A percentile compares a stretch with the other conserved stretches of the same genome.
Evolutionary conservation across 2,888 invertebrate species (phyloP).

Genomic region (Rhagonycha lutea): DNA sequence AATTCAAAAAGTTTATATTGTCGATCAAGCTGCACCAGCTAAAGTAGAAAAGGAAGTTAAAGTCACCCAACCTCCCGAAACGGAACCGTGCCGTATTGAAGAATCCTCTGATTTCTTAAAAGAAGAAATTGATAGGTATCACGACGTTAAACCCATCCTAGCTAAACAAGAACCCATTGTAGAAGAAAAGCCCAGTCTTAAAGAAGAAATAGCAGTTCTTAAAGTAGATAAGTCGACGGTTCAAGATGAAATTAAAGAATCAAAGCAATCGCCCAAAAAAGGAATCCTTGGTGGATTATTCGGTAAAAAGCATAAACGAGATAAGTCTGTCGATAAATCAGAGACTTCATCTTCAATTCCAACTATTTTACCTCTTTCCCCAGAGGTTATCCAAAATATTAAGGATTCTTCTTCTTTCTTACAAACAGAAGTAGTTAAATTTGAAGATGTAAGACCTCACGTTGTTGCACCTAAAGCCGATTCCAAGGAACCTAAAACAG

Average conservation of each 20-base stretch:
- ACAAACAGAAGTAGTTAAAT: conserved; percentile 4
- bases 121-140: background rate
- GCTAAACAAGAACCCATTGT: background rate
- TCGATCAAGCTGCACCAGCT: background rate
- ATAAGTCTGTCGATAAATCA: conserved; percentile 8
- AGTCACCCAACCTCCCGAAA: background rate
- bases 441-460: conserved; percentile 2
- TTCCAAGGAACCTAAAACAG: conserved; percentile 7
- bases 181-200: background rate
- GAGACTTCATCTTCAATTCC: conserved; percentile 20
- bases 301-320: conserved; percentile 17
- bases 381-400: conserved; percentile 40
- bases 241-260: background rate
- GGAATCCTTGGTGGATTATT: conserved; percentile 4
- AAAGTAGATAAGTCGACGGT: background rate
- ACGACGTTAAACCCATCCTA: background rate
- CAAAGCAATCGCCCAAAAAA: background rate
- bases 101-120: conserved; percentile 27
- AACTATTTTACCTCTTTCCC: background rate
- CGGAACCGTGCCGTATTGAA: background rate
- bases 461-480: conserved; percentile 14
- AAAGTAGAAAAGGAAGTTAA: background rate
- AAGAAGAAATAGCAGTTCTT: background rate
- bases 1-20: background rate
- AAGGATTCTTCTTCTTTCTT: conserved; percentile 41